Conservation (phyloP, 2,888 invertebrate genomes). For the Argynnis bischoffii region DNA sequence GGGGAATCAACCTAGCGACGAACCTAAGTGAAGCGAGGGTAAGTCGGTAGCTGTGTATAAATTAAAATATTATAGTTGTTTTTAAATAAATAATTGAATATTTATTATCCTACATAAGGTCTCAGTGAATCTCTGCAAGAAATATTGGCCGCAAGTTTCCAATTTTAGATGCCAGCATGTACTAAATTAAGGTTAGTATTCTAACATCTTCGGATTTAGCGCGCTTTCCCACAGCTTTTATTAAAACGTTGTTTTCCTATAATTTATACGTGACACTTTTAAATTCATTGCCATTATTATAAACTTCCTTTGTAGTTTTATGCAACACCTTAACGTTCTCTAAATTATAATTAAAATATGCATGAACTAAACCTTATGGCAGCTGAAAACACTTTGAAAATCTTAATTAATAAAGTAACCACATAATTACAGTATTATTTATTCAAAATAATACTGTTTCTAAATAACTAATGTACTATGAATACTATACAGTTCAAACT, state of each 20-base stretch:
- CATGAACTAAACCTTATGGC: conserved; percentile 9
- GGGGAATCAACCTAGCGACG: too few species aligned
- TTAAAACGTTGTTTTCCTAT: conserved; percentile 39
- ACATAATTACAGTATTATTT: background rate
- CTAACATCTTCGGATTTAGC: conserved; percentile 37
- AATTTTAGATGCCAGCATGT: conserved; percentile 34
- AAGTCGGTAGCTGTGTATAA: too few species aligned
- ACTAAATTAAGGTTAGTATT: conserved; percentile 37
- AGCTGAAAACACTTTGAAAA: conserved; percentile 5
- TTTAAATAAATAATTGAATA: background rate
- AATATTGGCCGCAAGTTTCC: conserved; percentile 36
- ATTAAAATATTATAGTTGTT: too few species aligned
- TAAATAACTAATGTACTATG: too few species aligned
- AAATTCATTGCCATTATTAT: conserved; percentile 35
- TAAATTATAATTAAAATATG: conserved; percentile 19
- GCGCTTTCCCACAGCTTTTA: conserved; percentile 34
- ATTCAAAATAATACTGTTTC: background rate
- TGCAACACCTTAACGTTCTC: conserved; percentile 20
- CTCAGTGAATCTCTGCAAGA: conserved; percentile 31
- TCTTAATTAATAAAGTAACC: background rate
- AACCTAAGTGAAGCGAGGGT: too few species aligned
- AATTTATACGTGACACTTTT: conserved; percentile 39
- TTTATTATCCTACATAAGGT: conserved; percentile 4
- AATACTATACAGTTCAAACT: too few species aligned
- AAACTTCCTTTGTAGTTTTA: conserved; percentile 27